These are phyloP conservation scores for Acrocephalus arundinaceus DNA, from an alignment of 2,113 vertebrate genomes.

Conservation along the genomic window DNA sequence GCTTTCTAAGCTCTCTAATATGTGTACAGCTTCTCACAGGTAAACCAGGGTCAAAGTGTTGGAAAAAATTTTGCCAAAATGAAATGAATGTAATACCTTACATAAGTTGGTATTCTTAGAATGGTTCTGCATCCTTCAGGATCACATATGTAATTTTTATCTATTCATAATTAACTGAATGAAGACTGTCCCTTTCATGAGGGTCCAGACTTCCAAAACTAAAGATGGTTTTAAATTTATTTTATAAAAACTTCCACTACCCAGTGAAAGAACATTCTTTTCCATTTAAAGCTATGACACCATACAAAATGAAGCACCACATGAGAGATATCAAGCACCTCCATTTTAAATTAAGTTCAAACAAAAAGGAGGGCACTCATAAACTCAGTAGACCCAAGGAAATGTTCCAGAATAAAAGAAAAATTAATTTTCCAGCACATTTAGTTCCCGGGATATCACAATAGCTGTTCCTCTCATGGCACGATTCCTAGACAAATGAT, in stretches of 20 bases:
- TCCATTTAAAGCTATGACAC: neutral
- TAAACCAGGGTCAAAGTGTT: neutral
- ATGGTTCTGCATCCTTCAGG: neutral
- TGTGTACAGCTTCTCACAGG: neutral
- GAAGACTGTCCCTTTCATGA: neutral
- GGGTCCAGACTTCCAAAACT: neutral
- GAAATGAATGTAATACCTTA: neutral
- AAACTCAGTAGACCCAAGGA: constrained; percentile 17
- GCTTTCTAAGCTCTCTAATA: neutral
- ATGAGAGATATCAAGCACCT: neutral
- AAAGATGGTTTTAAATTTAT: neutral
- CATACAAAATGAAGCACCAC: neutral
- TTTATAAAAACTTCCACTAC: neutral
- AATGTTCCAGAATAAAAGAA: neutral
- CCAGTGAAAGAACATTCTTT: neutral
- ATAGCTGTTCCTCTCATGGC: constrained; percentile 18
- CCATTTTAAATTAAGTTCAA: neutral
- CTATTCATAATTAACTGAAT: neutral
- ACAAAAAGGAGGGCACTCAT: constrained; percentile 1
- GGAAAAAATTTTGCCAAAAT: neutral
- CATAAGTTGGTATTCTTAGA: neutral
- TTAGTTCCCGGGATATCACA: constrained; percentile 6
- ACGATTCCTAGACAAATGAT: constrained; percentile 24
- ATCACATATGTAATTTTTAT: neutral
- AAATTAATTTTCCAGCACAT: constrained; percentile 21